Conservation (phyloP, 1,140 invertebrate species). For the Lordiphosa clarofinis region DNA sequence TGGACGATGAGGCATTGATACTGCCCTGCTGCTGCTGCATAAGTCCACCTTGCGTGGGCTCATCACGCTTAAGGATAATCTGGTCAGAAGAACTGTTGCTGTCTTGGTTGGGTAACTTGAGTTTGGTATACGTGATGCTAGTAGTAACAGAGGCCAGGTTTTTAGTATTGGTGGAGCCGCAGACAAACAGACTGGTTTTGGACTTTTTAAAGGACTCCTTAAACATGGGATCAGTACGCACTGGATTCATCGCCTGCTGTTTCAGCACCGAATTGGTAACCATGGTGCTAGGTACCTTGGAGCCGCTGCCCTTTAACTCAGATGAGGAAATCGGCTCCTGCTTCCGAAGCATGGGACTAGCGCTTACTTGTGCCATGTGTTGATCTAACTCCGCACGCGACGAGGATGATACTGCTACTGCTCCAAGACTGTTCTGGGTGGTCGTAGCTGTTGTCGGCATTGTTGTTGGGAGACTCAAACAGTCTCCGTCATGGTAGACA, state of each 20-base stretch:
- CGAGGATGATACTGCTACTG: conserved; percentile 37
- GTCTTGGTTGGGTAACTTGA: too few relatives aligned
- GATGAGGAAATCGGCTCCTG: conserved; percentile 55
- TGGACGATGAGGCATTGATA: conserved; percentile 62
- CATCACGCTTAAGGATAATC: conserved; percentile 57
- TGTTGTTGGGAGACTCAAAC: conserved; percentile 89
- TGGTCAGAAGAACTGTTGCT: conserved; percentile 44
- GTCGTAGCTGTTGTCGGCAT: conserved; percentile 80
- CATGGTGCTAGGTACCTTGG: conserved; percentile 49
- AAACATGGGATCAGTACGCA: conserved; percentile 61
- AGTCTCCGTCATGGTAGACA: too few relatives aligned
- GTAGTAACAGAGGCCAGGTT: conserved; percentile 79
- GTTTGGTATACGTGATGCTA: conserved; percentile 70
- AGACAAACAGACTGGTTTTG: conserved; percentile 34
- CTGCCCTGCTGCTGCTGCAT: conserved; percentile 35
- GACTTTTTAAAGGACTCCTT: conserved; percentile 42
- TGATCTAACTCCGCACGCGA: conserved; percentile 58
- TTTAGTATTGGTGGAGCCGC: conserved; percentile 58
- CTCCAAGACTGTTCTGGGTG: conserved; percentile 23
- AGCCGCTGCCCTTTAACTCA: conserved; percentile 17
- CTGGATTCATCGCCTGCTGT: conserved; percentile 59
- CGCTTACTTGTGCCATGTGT: conserved; percentile 83
- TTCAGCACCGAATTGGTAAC: conserved; percentile 58
- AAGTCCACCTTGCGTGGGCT: conserved; percentile 51
- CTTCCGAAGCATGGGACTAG: conserved; percentile 62